Conservation (phyloP, 2,113 vertebrate species). For the Nothocercus nigrocapillus region DNA sequence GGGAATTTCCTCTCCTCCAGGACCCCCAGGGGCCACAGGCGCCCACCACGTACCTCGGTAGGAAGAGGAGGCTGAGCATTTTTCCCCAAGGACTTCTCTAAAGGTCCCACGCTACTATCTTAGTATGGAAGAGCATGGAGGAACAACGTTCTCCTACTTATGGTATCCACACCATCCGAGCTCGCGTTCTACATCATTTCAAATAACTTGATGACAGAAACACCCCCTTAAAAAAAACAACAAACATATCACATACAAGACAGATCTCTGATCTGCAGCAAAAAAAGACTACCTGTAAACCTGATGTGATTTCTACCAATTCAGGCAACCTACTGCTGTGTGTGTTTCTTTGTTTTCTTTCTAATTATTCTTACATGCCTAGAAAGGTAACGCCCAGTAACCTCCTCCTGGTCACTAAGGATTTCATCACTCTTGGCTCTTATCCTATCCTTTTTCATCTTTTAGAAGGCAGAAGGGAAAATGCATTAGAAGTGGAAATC, state of each 20-base stretch:
- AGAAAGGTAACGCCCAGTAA: not conserved
- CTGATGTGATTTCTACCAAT: not conserved
- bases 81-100: slow-evolving; percentile 28
- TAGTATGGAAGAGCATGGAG: not conserved
- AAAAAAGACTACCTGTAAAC: not conserved
- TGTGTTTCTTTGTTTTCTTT: too few relatives aligned
- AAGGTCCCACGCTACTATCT: not conserved
- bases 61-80: slow-evolving; percentile 19
- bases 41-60: not conserved
- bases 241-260: not conserved
- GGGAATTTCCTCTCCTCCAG: too few relatives aligned
- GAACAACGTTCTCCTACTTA: not conserved
- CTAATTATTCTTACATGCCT: not conserved
- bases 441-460: not conserved
- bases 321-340: not conserved
- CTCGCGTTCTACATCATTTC: not conserved
- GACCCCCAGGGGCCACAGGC: too few relatives aligned
- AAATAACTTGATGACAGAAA: not conserved
- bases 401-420: not conserved
- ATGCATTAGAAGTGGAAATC: not conserved
- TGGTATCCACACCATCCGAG: not conserved
- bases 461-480: not conserved
- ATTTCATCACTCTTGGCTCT: not conserved
- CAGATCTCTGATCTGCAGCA: not conserved
- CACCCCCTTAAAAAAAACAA: not conserved